A percentile compares a stretch with the other conserved stretches of the same genome.
These are phyloP conservation scores for Mormyrus iriodes DNA, from an alignment of 2,113 vertebrate genomes.

Conservation along the genomic window DNA sequence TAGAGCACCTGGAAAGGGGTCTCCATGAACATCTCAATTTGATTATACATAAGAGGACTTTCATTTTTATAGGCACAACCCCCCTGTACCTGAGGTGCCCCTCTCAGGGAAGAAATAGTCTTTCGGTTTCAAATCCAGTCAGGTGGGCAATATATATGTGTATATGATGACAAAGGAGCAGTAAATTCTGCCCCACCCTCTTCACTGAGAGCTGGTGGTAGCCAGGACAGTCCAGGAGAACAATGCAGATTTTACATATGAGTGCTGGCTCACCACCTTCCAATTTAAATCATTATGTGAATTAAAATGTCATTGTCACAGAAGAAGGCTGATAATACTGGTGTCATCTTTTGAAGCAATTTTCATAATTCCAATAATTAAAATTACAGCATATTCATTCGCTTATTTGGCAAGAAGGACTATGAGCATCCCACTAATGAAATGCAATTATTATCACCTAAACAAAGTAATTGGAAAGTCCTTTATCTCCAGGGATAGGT, in stretches of 20 bases:
- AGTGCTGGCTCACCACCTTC: neutral
- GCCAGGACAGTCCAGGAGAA: constrained; percentile 1
- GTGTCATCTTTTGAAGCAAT: constrained; percentile 98
- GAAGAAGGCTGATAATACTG: constrained; percentile 96
- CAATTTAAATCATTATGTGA: constrained; percentile 65
- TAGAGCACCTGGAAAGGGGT: neutral
- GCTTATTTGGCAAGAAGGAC: constrained; percentile 97
- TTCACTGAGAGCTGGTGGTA: neutral
- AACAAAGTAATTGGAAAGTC: constrained; percentile 99
- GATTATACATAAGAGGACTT: neutral
- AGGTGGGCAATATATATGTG: neutral
- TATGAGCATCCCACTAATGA: constrained; percentile 98
- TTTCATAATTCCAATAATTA: constrained; percentile 99
- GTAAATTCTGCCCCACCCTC: neutral
- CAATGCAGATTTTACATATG: neutral
- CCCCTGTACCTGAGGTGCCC: neutral
- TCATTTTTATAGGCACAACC: neutral
- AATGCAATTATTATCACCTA: constrained; percentile 99
- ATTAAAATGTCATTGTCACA: constrained; percentile 99
- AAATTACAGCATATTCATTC: constrained; percentile 99
- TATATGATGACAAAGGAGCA: neutral
- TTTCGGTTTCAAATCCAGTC: neutral
- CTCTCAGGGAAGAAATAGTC: neutral
- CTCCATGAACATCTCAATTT: neutral
- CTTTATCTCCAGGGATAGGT: constrained; percentile 87